Conservation (phyloP, 1,140 invertebrate species). For the Lasaia peninsularis region DNA sequence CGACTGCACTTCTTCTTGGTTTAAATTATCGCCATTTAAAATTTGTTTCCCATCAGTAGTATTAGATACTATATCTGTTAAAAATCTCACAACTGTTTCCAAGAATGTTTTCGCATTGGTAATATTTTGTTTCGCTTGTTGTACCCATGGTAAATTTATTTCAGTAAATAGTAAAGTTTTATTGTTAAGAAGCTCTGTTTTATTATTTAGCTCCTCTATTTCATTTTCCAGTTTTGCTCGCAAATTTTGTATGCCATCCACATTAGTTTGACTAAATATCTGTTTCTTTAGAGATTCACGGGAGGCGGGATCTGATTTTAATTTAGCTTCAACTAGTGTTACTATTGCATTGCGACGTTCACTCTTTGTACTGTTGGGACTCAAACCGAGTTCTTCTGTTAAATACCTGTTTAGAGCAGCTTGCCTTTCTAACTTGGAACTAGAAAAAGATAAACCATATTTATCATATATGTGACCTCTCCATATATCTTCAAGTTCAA, state of each 20-base stretch:
- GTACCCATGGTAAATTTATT: slow-evolving; percentile 38
- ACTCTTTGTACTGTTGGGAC: slow-evolving; percentile 48
- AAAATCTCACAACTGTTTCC: slow-evolving; percentile 10
- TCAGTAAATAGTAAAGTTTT: slow-evolving; percentile 38
- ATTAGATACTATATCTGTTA: neutral
- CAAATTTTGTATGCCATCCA: slow-evolving; percentile 42
- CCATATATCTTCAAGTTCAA: slow-evolving; percentile 58
- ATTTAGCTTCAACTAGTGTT: slow-evolving; percentile 48
- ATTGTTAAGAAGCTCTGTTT: slow-evolving; percentile 44
- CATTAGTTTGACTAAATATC: slow-evolving; percentile 45
- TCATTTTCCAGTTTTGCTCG: slow-evolving; percentile 39
- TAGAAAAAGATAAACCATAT: slow-evolving; percentile 48
- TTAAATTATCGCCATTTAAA: neutral
- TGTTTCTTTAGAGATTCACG: slow-evolving; percentile 40
- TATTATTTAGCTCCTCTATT: slow-evolving; percentile 51
- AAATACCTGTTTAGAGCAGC: slow-evolving; percentile 46
- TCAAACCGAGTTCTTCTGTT: slow-evolving; percentile 51
- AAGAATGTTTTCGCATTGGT: slow-evolving; percentile 8
- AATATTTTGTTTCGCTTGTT: slow-evolving; percentile 30
- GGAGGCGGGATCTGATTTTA: slow-evolving; percentile 35
- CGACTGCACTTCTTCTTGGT: neutral
- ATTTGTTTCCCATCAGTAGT: neutral
- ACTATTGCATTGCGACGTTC: slow-evolving; percentile 52
- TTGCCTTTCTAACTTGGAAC: slow-evolving; percentile 47
- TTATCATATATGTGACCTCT: slow-evolving; percentile 54